These are phyloP conservation scores for Lepidothrix coronata DNA, from an alignment of 2,113 vertebrate species.

Conservation along the genomic window DNA sequence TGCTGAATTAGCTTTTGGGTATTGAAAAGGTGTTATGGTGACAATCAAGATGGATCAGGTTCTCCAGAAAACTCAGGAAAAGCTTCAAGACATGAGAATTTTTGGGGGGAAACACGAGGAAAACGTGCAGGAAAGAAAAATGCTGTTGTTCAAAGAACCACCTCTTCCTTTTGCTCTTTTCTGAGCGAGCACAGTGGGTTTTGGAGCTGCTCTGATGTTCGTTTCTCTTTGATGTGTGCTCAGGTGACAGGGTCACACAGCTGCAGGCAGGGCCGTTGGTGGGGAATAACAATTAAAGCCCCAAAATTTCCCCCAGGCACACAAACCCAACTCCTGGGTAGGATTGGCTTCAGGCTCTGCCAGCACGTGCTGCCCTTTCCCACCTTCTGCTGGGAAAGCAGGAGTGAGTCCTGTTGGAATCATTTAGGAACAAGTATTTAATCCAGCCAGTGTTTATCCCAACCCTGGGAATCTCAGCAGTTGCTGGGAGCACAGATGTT, in stretches of 20 bases:
- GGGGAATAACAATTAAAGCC: background rate
- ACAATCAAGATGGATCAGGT: background rate
- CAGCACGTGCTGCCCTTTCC: background rate
- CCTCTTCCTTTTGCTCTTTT: background rate
- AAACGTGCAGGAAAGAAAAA: background rate
- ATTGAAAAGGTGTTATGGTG: background rate
- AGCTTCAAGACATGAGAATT: background rate
- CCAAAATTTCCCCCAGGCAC: background rate
- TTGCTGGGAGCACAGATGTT: background rate
- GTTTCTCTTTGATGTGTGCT: background rate
- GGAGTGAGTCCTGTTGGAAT: background rate
- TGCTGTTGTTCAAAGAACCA: background rate
- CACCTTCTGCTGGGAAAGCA: background rate
- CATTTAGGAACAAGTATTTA: background rate
- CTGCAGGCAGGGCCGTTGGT: background rate
- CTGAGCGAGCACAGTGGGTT: background rate
- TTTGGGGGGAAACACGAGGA: background rate
- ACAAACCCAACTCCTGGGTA: background rate
- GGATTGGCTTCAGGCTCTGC: background rate
- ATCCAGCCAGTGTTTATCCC: background rate
- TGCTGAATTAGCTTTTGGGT: background rate
- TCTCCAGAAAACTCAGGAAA: background rate
- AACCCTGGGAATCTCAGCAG: background rate
- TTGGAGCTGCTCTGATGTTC: background rate
- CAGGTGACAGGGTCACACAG: background rate